Conservation (phyloP, 2,888 invertebrate genomes). For the Oscheius onirici region DNA sequence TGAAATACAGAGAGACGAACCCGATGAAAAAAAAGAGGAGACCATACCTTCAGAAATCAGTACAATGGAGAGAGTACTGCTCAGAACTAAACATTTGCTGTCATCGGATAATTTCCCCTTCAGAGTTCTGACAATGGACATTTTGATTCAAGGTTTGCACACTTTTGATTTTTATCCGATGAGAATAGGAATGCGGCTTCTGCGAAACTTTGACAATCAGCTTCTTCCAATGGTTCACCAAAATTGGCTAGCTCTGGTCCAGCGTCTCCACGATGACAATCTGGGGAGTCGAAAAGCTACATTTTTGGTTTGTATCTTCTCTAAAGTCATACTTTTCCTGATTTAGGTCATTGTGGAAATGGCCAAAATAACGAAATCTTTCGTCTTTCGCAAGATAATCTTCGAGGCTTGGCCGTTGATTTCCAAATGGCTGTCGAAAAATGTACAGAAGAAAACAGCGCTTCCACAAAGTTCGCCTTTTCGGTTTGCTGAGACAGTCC, state of each 20-base stretch:
- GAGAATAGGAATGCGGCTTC: slow-evolving; percentile 23
- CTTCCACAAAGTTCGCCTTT: slow-evolving; percentile 19
- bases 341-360: slow-evolving; percentile 48
- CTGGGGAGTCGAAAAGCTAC: slow-evolving; percentile 34
- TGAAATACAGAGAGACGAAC: slow-evolving; percentile 23
- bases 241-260: slow-evolving; percentile 59
- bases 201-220: slow-evolving; percentile 56
- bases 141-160: slow-evolving; percentile 25
- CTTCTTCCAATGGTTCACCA: slow-evolving; percentile 67
- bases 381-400: slow-evolving; percentile 55
- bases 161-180: background rate
- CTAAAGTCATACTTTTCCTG: background rate
- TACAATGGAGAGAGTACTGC: slow-evolving; percentile 5
- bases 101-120: slow-evolving; percentile 40
- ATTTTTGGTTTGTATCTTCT: slow-evolving; percentile 26
- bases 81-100: slow-evolving; percentile 51
- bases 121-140: slow-evolving; percentile 25
- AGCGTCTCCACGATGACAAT: slow-evolving; percentile 40
- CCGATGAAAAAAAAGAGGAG: slow-evolving; percentile 12
- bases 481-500: slow-evolving; percentile 7
- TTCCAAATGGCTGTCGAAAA: slow-evolving; percentile 22
- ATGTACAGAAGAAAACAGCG: slow-evolving; percentile 19
- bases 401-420: slow-evolving; percentile 55
- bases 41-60: background rate
- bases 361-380: slow-evolving; percentile 50